Evolutionary conservation across 2,888 invertebrate genomes (phyloP), one percentile per base, ranked within the genome.

Genomic region (Oegoconia quadripuncta): DNA sequence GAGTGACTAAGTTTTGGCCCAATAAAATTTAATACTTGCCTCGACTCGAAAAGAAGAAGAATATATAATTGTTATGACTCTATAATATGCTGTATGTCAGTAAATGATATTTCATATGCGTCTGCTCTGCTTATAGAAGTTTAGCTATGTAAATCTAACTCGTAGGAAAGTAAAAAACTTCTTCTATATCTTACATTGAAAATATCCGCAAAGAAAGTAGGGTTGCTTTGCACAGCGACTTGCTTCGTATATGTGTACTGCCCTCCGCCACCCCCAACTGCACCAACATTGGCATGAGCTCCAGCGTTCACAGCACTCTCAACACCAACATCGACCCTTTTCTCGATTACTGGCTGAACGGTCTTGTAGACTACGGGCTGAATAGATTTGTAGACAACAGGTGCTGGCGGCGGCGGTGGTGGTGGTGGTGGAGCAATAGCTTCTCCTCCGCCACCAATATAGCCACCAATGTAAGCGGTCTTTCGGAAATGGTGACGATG

Each of bases 181-280:
- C n/a, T n/a, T n/a, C n/a, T n/a, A n/a, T n/a, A n/a, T n/a, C 90
- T 88, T 64, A 91, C 92, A 62, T 91, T 91, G 48, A 92, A 91
- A 42, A 91, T 89, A 54, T 91, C 91, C 28, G 88, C 83, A 52
- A 90, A 90, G 39, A 91, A 81, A n/a, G 78, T 73, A 0, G 84
- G 81, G 38, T 75, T 81, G 28, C 60, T 71, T 36, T 74, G 69
- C 18, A 65, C 50, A 1, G 70, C 64, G 2, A 75, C 65, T 58
- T 66, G 67, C 48, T 74, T 79, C 23, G 52, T 77, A 48, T 60
- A 74, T 1, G 68, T 61, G 20, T 66, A 59, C 26, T 66, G 60
- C 2, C 63, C 67, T 11, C 59, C 58, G 26, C 59, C 64, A 1
- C 52, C 56, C 13, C 50, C 52, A 17, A 7, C 56, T 14, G 50